These are phyloP conservation scores for Drosophila mulleri DNA, from an alignment of 2,888 invertebrate genomes.

Conservation along the genomic window DNA sequence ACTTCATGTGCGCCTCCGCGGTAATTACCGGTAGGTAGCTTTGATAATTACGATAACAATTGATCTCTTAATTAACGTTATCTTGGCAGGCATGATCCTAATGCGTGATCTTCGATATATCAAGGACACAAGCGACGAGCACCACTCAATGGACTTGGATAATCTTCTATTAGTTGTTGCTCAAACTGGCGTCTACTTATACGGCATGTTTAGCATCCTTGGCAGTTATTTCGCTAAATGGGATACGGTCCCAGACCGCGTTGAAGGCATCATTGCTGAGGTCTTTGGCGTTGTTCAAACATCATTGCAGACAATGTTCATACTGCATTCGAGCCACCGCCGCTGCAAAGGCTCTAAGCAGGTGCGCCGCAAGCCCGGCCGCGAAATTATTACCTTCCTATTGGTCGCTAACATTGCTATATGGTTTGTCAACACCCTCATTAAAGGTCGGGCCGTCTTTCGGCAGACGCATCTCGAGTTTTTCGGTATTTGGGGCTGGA, in stretches of 20 bases:
- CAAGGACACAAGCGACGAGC: constrained; percentile 86
- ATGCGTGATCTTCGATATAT: constrained; percentile 89
- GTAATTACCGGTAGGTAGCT: constrained; percentile 85
- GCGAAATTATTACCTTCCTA: constrained; percentile 94
- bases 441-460: constrained; percentile 93
- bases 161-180: constrained; percentile 93
- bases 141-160: constrained; percentile 87
- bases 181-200: constrained; percentile 94
- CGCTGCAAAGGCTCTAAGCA: constrained; percentile 90
- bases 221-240: constrained; percentile 85
- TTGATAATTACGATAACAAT: not conserved
- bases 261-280: constrained; percentile 89
- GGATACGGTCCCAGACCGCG: constrained; percentile 85
- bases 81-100: constrained; percentile 86
- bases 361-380: constrained; percentile 91
- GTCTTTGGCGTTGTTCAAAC: constrained; percentile 91
- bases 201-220: constrained; percentile 94
- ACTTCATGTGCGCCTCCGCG: constrained; percentile 88
- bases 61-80: not conserved
- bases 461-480: constrained; percentile 92
- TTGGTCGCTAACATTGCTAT: constrained; percentile 93
- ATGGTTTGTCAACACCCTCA: constrained; percentile 94
- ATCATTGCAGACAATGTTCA: constrained; percentile 91
- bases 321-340: constrained; percentile 91
- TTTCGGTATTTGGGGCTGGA: constrained; percentile 96